phyloP scores from a whole-genome alignment of 2,113 vertebrate genomes.

The Cinclus mexicanus region DNA sequence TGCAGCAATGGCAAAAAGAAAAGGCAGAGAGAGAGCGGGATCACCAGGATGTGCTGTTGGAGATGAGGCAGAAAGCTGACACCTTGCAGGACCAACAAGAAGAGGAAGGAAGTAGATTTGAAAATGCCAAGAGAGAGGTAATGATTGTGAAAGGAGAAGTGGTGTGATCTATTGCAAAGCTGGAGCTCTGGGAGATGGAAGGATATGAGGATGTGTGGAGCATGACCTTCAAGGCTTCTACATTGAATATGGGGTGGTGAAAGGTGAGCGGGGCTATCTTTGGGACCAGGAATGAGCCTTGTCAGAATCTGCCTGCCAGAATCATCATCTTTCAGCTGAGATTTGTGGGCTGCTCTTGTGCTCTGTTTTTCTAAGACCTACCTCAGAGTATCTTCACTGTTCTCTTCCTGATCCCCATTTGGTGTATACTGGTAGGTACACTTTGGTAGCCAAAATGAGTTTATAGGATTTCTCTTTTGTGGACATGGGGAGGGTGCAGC shows the following conservation, averaged over 20 bases:
- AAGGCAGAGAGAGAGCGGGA: too few species aligned
- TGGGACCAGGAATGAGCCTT: not conserved
- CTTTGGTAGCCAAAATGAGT: not conserved
- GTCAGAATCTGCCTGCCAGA: too few species aligned
- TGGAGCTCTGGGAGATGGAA: not conserved
- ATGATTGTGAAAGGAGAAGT: not conserved
- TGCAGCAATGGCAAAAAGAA: too few species aligned
- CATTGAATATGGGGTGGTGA: not conserved
- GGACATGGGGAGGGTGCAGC: fast-evolving
- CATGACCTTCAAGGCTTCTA: not conserved
- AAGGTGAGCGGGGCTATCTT: too few species aligned
- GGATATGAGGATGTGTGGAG: not conserved
- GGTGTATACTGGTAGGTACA: not conserved
- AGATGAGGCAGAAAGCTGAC: too few species aligned
- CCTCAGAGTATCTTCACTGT: not conserved
- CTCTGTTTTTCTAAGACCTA: not conserved
- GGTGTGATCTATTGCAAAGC: not conserved
- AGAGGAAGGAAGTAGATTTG: too few species aligned
- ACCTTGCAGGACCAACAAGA: too few species aligned
- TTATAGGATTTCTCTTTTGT: not conserved
- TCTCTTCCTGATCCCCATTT: not conserved
- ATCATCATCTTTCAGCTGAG: not conserved
- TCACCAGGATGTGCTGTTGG: too few species aligned
- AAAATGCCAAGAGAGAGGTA: not conserved
- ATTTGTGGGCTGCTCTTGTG: not conserved